Conservation (phyloP, 2,113 vertebrate genomes). For the Penelope pileata region DNA sequence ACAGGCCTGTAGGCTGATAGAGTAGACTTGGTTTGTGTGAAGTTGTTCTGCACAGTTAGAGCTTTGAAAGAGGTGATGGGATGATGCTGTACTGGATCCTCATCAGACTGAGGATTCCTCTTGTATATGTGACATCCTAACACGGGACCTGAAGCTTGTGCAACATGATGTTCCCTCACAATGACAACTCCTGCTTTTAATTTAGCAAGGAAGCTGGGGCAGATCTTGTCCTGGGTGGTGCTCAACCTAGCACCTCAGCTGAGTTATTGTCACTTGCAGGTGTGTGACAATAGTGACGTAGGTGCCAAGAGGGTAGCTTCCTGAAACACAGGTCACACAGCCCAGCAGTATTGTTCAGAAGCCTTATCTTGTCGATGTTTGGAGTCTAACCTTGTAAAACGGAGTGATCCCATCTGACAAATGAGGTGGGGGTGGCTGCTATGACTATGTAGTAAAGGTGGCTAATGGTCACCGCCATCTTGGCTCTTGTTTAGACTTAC, state of each 20-base stretch:
- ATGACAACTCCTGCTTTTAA: not conserved
- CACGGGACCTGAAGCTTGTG: not conserved
- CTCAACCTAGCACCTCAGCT: not conserved
- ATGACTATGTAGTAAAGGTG: not conserved
- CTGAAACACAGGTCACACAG: not conserved
- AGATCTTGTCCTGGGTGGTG: not conserved
- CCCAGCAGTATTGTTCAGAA: not conserved
- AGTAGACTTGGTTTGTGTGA: not conserved
- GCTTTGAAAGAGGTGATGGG: not conserved
- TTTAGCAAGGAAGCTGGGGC: not conserved
- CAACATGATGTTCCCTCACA: not conserved
- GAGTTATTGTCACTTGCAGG: not conserved
- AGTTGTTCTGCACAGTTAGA: not conserved
- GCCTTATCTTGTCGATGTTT: not conserved
- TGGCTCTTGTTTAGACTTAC: not conserved
- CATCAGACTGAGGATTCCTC: not conserved
- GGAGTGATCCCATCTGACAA: not conserved
- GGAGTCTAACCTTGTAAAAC: not conserved
- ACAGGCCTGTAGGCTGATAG: not conserved
- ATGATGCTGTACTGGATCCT: not conserved
- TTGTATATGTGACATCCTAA: not conserved
- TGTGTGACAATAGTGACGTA: no score
- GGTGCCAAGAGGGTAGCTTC: not conserved
- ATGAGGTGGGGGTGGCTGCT: not conserved
- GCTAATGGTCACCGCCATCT: not conserved